These are phyloP conservation scores for Polymixis flavicincta DNA, from an alignment of 2,888 invertebrate species.

Conservation along the genomic window DNA sequence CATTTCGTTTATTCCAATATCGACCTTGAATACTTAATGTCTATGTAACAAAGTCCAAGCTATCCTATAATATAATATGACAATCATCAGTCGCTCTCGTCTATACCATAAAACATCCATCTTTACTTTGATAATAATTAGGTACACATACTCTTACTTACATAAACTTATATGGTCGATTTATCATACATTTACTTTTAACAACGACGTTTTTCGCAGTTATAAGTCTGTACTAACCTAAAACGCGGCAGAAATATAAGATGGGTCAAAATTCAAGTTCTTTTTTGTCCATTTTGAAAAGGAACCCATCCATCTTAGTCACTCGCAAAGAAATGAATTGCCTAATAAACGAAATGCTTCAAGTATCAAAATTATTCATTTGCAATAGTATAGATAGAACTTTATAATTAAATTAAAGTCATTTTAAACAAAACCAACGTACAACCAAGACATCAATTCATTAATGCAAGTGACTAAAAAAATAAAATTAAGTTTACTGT, in stretches of 20 bases:
- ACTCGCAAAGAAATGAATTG: constrained; percentile 53
- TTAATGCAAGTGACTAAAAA: constrained; percentile 57
- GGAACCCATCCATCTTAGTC: constrained; percentile 43
- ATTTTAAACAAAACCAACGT: constrained; percentile 26
- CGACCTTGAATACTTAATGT: constrained; percentile 88
- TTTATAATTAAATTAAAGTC: constrained; percentile 22
- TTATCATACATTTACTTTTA: constrained; percentile 58
- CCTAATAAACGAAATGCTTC: constrained; percentile 28
- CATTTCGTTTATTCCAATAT: constrained; percentile 88
- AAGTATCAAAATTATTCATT: constrained; percentile 25
- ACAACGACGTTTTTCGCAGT: constrained; percentile 48
- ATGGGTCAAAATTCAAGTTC: constrained; percentile 39
- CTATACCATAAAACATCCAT: constrained; percentile 64
- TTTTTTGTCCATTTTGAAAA: constrained; percentile 29
- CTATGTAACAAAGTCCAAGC: constrained; percentile 89
- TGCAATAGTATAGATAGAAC: constrained; percentile 6
- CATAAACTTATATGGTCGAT: constrained; percentile 62
- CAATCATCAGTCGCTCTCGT: constrained; percentile 72
- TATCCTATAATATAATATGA: constrained; percentile 72
- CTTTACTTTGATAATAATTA: constrained; percentile 70
- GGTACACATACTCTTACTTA: constrained; percentile 67
- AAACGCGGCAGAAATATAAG: constrained; percentile 25
- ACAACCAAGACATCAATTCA: constrained; percentile 29
- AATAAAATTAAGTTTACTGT: constrained; percentile 28
- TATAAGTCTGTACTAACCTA: constrained; percentile 38